Percentiles rank a stretch among this genome's conserved stretches.
Conservation (phyloP, 2,113 vertebrate species). For the Fukomys damarensis region DNA sequence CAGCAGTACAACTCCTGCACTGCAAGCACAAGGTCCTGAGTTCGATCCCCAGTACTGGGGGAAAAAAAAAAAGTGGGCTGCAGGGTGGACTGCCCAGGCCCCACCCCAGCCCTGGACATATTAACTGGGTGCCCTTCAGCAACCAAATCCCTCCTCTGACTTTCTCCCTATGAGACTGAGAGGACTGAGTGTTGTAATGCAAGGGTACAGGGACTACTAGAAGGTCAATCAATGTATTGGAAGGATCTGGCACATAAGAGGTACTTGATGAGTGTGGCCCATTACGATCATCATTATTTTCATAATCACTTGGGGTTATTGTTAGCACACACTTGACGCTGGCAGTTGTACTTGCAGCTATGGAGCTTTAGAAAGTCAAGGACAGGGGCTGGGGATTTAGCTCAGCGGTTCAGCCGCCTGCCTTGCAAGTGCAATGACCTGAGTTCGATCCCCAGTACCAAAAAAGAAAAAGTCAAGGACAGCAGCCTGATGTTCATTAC, state of each 20-base stretch:
- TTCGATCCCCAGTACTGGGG: too few species aligned
- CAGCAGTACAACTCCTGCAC: too few species aligned
- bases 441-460: too few species aligned
- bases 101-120: fast-evolving
- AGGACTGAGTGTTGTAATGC: not conserved
- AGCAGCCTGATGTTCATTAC: not conserved
- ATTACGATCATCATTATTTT: too few species aligned
- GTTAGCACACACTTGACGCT: not conserved
- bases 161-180: not conserved
- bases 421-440: too few species aligned
- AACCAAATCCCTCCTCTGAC: not conserved
- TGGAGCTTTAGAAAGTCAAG: not conserved
- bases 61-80: not conserved
- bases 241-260: fast-evolving
- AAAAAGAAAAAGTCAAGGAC: not conserved
- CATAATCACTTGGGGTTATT: fast-evolving
- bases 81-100: not conserved
- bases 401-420: too few species aligned
- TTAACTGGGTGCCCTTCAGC: not conserved
- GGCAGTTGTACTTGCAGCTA: not conserved
- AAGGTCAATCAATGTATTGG: too few species aligned
- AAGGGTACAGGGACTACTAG: not conserved
- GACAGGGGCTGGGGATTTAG: too few species aligned
- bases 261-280: not conserved
- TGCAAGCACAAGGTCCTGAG: too few species aligned